Conservation (phyloP, 2,113 vertebrate species). For the Tor tambroides region DNA sequence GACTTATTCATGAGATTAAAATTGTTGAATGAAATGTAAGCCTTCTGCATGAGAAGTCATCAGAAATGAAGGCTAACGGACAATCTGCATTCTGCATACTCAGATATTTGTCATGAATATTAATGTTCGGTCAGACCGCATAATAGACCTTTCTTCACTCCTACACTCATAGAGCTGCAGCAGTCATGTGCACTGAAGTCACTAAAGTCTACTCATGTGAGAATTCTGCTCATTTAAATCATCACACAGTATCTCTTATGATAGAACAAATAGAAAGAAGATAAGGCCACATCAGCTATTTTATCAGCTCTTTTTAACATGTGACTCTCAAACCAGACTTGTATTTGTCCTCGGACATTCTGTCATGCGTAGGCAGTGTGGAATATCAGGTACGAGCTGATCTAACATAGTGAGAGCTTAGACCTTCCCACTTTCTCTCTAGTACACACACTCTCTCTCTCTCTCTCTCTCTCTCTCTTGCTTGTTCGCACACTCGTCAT, state of each 20-base stretch:
- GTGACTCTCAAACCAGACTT: conserved; percentile 13
- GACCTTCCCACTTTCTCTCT: conserved; percentile 37
- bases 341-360: conserved; percentile 35
- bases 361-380: conserved; percentile 43
- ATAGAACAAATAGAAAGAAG: not conserved
- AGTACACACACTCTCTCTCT: not conserved
- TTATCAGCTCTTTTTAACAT: not conserved
- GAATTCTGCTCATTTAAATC: not conserved
- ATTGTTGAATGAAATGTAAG: not conserved
- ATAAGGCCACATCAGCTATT: not conserved
- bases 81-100: conserved; percentile 34
- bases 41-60: not conserved
- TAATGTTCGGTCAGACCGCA: conserved; percentile 32
- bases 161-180: not conserved
- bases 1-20: not conserved
- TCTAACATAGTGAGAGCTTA: conserved; percentile 38
- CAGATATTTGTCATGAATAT: conserved; percentile 45
- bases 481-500: not conserved
- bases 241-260: not conserved
- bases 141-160: conserved; percentile 2
- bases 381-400: conserved; percentile 46
- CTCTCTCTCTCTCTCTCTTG: not conserved
- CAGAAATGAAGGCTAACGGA: not conserved
- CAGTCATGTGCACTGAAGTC: not conserved
- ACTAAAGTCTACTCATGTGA: not conserved